Base-by-base conservation (phyloP, 64 coral and sea anemone genomes). In the Porites lutea region DNA sequence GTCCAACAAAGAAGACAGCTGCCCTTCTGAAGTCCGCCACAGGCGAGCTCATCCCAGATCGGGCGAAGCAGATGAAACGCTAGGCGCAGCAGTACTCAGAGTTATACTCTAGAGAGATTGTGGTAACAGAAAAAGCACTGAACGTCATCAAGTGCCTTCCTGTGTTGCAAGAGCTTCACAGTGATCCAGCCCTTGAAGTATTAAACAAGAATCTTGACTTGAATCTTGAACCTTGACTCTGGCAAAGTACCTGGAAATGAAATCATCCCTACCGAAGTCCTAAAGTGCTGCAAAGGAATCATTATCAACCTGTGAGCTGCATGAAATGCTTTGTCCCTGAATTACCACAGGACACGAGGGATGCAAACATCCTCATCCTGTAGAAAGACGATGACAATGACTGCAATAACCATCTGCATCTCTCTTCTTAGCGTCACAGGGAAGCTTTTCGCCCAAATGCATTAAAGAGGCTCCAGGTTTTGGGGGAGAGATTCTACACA, bases 51-150 rank as follows among this genome's bases (percentile, higher is more conserved):
- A 91, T 83, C 8, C 69, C 78, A 4, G 57, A 91, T 22, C 9
- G 54, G 12, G 78, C 10, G 2, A 7, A 64, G 49, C 79, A 91
- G 79, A 83, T 91, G 89, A 19, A 68, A 3, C 2, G 69, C n/a
- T 91, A 78, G 89, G 63, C 83, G 13, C 78, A 83, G 71, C 89
- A 91, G 48, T 86, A 92, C 20, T 86, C 72, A 4, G 55, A 87
- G 2, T 57, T 92, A 16, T 92, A 92, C 72, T 53, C 71, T 11
- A 77, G 55, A 58, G 60, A 86, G 47, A 78, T 5, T 58, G 44
- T 48, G 4, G 77, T 90, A 10, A 13, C 53, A 6, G 3, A 58
- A n/a, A 2, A 57, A 52, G 55, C 82, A 20, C 9, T n/a, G n/a
- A n/a, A n/a, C n/a, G n/a, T n/a, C n/a, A n/a, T n/a, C n/a, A n/a